These are phyloP conservation scores for Chloroclysta siterata DNA, from an alignment of 2,888 invertebrate species.

Conservation along the genomic window DNA sequence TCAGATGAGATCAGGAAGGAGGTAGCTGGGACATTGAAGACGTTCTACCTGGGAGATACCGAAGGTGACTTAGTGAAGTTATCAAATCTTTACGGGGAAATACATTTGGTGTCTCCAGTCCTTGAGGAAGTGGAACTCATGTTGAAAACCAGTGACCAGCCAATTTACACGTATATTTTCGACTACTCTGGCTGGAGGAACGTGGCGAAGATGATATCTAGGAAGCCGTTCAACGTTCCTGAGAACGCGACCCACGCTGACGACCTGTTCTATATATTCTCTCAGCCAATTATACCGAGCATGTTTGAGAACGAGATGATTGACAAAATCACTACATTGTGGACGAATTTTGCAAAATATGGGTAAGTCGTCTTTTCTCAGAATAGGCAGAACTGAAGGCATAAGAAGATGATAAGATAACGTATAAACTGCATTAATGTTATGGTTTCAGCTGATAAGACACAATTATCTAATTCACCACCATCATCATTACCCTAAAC, in stretches of 20 bases:
- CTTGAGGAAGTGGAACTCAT: conserved; percentile 63
- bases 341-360: conserved; percentile 75
- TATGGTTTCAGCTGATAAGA: too few species aligned
- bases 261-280: conserved; percentile 71
- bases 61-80: conserved; percentile 53
- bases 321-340: conserved; percentile 61
- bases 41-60: conserved; percentile 66
- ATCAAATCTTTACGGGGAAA: conserved; percentile 64
- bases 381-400: not conserved
- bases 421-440: too few species aligned
- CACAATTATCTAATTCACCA: too few species aligned
- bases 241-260: conserved; percentile 70
- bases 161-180: conserved; percentile 65
- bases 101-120: conserved; percentile 54
- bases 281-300: conserved; percentile 49
- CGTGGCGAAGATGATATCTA: conserved; percentile 49
- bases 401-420: too few species aligned
- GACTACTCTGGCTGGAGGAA: conserved; percentile 64
- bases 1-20: conserved; percentile 47
- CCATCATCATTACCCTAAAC: too few species aligned
- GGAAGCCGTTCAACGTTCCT: conserved; percentile 43
- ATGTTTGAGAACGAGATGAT: conserved; percentile 65
- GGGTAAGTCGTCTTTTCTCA: conserved; percentile 51
- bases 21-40: conserved; percentile 55
- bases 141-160: conserved; percentile 52